phyloP scores from a whole-genome alignment of 1,140 invertebrate genomes.

The Euborellia annulipes region DNA sequence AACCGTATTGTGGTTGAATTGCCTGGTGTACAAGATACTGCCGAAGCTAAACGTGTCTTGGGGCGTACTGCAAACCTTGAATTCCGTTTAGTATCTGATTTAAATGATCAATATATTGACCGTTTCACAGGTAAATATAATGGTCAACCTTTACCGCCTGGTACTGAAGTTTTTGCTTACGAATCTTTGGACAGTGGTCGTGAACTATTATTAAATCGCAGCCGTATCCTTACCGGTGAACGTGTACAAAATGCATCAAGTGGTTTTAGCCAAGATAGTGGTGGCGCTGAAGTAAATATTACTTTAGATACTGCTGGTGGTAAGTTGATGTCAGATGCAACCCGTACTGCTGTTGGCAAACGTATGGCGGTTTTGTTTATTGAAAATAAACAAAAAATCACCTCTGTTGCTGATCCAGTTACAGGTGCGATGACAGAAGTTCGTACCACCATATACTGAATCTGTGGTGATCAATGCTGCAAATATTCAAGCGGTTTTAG shows the following conservation, averaged over 20 bases:
- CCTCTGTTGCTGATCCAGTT: no score
- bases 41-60: conserved; percentile 5
- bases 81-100: no score
- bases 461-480: not conserved
- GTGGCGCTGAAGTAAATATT: no score
- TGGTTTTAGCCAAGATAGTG: no score
- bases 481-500: conserved; percentile 2
- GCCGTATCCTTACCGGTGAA: conserved; percentile 1
- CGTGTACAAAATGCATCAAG: not conserved
- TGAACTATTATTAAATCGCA: not conserved
- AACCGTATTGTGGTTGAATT: not conserved
- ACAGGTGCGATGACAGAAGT: no score
- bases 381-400: no score
- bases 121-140: no score
- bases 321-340: not conserved
- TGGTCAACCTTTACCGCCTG: not conserved
- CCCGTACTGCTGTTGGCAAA: conserved; percentile 1
- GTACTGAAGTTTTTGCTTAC: not conserved
- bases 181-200: no score
- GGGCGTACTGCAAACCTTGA: conserved; percentile 3
- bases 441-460: no score
- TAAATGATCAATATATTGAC: no score
- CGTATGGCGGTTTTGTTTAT: not conserved
- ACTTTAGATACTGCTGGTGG: not conserved
- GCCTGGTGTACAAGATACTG: conserved; percentile 3